Percentiles rank a stretch among this genome's conserved stretches.
Evolutionary conservation across 2,888 invertebrate species (phyloP).

Genomic region (Ophonus ardosiacus): DNA sequence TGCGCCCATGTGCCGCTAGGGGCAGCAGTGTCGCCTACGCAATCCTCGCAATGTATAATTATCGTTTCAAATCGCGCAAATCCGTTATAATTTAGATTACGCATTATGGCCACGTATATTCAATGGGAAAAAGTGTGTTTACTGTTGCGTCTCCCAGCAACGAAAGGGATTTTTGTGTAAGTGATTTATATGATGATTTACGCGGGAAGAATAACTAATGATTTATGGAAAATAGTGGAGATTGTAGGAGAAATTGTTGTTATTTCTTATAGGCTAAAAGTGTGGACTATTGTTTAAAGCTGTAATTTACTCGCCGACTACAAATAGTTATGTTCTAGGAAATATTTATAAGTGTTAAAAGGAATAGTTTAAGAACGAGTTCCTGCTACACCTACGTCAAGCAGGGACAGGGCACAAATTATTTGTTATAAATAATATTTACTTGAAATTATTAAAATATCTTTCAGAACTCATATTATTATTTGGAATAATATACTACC

Average conservation of each 20-base stretch:
- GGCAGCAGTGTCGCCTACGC: conserved; percentile 29
- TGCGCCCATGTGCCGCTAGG: conserved; percentile 38
- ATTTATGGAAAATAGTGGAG: conserved; percentile 30
- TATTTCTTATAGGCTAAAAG: neutral
- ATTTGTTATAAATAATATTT: too few species aligned
- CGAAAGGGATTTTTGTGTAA: neutral
- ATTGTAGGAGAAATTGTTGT: conserved; percentile 11
- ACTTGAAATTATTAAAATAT: too few species aligned
- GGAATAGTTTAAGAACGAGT: too few species aligned
- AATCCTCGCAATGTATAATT: conserved; percentile 17
- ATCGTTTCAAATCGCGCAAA: conserved; percentile 34
- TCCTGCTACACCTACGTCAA: too few species aligned
- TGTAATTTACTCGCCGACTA: neutral
- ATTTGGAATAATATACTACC: too few species aligned
- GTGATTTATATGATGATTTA: conserved; percentile 45
- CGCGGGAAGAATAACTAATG: conserved; percentile 13
- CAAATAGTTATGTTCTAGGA: neutral
- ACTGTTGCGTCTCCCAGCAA: conserved; percentile 19
- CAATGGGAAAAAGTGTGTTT: conserved; percentile 20
- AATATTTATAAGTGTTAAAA: too few species aligned
- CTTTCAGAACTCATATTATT: too few species aligned
- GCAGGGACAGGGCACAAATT: too few species aligned
- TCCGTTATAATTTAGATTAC: conserved; percentile 50
- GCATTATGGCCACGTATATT: conserved; percentile 32
- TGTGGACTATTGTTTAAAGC: neutral